Evolutionary conservation across 1,140 invertebrate genomes (phyloP).

Genomic region (Cecropterus lyciades): DNA sequence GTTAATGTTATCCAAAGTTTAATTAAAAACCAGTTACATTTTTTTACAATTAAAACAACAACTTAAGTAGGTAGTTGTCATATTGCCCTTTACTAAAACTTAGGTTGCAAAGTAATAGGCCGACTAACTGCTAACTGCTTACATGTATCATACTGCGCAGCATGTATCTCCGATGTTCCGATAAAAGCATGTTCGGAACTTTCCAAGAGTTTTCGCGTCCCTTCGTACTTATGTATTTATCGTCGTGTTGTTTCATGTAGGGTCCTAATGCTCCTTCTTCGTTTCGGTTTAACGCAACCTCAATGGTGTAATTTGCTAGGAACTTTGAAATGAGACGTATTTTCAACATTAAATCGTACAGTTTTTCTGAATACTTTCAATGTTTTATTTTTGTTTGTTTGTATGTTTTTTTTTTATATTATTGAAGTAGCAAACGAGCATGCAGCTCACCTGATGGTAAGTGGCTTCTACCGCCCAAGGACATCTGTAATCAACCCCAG

Average conservation of each 20-base stretch:
- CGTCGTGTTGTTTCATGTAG: slow-evolving; percentile 10
- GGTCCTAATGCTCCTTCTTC: slow-evolving; percentile 25
- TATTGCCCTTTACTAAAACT: neutral
- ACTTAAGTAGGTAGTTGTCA: neutral
- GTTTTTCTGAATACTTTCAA: neutral
- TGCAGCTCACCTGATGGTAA: too few relatives aligned
- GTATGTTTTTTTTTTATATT: too few relatives aligned
- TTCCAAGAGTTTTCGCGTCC: slow-evolving; percentile 19
- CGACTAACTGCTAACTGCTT: slow-evolving; percentile 2
- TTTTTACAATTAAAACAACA: neutral
- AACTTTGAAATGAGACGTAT: slow-evolving; percentile 3
- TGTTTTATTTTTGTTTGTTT: neutral
- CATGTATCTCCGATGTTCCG: slow-evolving; percentile 12
- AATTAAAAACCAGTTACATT: neutral
- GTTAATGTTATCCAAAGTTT: too few relatives aligned
- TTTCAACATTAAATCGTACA: neutral
- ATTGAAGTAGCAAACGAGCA: too few relatives aligned
- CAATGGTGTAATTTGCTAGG: neutral
- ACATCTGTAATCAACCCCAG: too few relatives aligned
- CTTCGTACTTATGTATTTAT: slow-evolving; percentile 22
- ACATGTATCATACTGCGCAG: slow-evolving; percentile 10
- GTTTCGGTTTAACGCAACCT: slow-evolving; percentile 16
- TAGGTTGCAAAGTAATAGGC: slow-evolving; percentile 15
- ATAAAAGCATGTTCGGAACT: slow-evolving; percentile 26
- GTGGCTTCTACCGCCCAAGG: too few relatives aligned